Conservation (phyloP, 2,113 vertebrate species). For the Centrocercus urophasianus region DNA sequence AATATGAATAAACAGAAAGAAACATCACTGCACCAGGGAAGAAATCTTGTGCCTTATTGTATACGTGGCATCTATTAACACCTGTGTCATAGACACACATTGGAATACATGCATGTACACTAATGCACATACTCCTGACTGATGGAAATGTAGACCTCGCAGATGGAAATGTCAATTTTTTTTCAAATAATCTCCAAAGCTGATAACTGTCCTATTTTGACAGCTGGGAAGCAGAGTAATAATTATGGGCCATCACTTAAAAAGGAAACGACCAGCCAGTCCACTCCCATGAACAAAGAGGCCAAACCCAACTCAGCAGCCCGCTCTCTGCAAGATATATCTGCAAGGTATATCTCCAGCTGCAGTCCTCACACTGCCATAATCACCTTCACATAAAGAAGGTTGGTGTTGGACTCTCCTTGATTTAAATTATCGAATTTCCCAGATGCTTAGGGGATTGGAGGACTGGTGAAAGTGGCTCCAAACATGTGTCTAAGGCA, state of each 20-base stretch:
- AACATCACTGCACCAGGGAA: background rate
- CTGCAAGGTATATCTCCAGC: background rate
- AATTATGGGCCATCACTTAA: background rate
- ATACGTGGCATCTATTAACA: conserved; percentile 7
- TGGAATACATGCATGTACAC: background rate
- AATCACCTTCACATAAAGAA: background rate
- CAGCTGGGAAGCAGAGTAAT: background rate
- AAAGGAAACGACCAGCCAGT: background rate
- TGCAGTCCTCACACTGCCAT: background rate
- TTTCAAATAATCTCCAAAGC: background rate
- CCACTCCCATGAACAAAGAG: background rate
- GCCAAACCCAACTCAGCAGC: background rate
- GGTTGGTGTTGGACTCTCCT: background rate
- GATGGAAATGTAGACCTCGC: background rate
- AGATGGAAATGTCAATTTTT: background rate
- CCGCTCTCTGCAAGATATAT: background rate
- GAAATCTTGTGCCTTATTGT: background rate
- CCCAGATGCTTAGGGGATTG: background rate
- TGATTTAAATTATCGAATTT: background rate
- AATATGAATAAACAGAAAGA: conserved; percentile 37
- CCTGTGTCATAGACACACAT: background rate
- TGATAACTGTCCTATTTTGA: background rate
- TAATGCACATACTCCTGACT: background rate
- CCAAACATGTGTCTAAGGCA: background rate
- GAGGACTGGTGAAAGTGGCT: background rate